These are phyloP conservation scores for Otolemur garnettii DNA, from an alignment of 2,113 vertebrate species.

Conservation along the genomic window DNA sequence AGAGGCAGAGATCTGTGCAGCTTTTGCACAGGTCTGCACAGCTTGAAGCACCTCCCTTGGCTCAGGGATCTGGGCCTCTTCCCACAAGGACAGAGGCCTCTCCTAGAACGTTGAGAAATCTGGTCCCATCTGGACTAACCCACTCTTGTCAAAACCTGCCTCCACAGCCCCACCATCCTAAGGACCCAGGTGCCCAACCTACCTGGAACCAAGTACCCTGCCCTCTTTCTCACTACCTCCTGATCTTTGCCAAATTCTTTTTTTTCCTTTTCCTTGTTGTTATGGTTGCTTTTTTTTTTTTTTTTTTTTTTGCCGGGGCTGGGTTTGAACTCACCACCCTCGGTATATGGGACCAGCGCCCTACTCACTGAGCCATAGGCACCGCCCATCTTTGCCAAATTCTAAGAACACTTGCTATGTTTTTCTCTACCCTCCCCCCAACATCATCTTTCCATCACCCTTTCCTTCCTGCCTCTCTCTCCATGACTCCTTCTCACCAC, in stretches of 20 bases:
- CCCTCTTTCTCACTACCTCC: not conserved
- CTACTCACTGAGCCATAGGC: too few species aligned
- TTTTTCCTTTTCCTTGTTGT: too few species aligned
- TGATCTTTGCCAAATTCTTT: not conserved
- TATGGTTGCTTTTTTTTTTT: too few species aligned
- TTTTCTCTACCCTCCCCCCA: not conserved
- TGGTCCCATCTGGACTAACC: not conserved
- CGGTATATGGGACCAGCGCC: too few species aligned
- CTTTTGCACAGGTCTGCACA: too few species aligned
- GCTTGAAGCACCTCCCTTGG: not conserved
- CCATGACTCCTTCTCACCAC: not conserved
- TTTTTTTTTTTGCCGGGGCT: too few species aligned
- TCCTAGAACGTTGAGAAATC: not conserved
- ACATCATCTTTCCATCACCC: not conserved
- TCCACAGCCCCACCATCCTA: too few species aligned
- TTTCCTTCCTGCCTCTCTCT: not conserved
- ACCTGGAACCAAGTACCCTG: not conserved
- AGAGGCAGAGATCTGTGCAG: too few species aligned
- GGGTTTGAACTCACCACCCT: too few species aligned
- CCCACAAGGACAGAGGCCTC: not conserved
- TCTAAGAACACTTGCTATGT: not conserved
- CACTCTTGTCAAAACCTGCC: not conserved
- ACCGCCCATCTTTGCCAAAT: not conserved
- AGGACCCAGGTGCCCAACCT: not conserved
- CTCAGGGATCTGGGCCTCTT: not conserved